Evolutionary conservation across 1,140 invertebrate genomes (phyloP), one percentile per base, ranked within the genome.

Genomic region (Venustaconcha ellipsiformis): DNA sequence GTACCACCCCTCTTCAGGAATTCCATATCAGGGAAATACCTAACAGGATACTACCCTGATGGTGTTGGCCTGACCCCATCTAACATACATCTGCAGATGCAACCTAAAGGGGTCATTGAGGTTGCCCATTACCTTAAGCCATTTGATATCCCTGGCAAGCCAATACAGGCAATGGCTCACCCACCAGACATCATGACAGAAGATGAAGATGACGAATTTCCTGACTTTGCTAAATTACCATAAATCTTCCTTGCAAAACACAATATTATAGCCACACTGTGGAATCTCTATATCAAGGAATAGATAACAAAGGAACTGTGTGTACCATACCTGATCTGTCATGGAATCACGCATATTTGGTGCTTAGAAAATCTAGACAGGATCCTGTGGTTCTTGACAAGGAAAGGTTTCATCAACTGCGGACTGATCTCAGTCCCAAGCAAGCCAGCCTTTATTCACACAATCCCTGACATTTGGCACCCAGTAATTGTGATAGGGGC

Each of bases 241-340:
- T 88, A 83, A 23, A 86, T 88, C 58, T 92, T 91, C 82, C 85
- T 92, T 59, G 90, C 88, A 57, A 72, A 92, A 15, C 70, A 91
- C 14, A 92, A 92, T 78, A 78, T 91, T 23, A 80, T 91, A 30
- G 67, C 92, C 30, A 81, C 89, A 20, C 64, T 91, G 17, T 92
- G 91, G 91, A 85, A 86, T 76, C 70, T 89, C 15, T 88, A 91
- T 82, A 86, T 87, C 26, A 90, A 90, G 84, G 91, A 91, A 71
- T 91, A 89, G 83, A 67, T 92, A 37, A 89, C 88, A 1, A 71
- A 79, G 48, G 86, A 90, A 26, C 83, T 80, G 14, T 88, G 90
- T 78, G 76, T 79, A 30, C 63, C 69, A 2, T 78, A 90, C 67
- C 48, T 92, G 1, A 87, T 91, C 48, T 91, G 90, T 80, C 81